Percentiles rank a stretch among this genome's conserved stretches.
Conservation (phyloP, 2,797 vertebrate genomes). For the Luscinia megarhynchos region DNA sequence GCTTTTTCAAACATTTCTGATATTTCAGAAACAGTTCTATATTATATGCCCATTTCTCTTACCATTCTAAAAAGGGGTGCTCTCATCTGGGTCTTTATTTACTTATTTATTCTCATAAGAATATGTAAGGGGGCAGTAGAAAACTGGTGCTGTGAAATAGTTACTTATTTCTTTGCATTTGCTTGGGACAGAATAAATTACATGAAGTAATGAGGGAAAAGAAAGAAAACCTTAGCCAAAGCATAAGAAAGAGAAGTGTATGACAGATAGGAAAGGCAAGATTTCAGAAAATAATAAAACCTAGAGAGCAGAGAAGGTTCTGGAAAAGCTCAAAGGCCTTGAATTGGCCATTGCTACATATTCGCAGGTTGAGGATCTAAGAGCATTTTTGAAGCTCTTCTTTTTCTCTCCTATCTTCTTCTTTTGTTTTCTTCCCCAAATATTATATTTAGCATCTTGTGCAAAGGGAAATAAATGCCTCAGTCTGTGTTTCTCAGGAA, state of each 20-base stretch:
- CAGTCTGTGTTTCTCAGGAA: not conserved
- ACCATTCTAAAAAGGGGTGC: not conserved
- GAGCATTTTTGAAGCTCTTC: not conserved
- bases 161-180: not conserved
- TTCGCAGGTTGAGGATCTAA: not conserved
- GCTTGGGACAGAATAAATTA: not conserved
- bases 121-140: not conserved
- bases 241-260: not conserved
- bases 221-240: not conserved
- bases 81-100: not conserved
- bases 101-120: not conserved
- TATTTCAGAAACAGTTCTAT: not conserved
- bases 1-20: not conserved
- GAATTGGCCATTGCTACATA: not conserved
- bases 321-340: not conserved
- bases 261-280: not conserved
- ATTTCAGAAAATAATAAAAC: not conserved
- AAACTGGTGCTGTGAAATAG: not conserved
- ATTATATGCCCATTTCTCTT: not conserved
- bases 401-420: not conserved
- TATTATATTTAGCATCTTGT: not conserved
- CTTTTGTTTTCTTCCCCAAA: not conserved
- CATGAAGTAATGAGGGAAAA: not conserved
- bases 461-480: not conserved
- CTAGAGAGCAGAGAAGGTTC: not conserved